Base-by-base conservation (phyloP, 2,797 vertebrate species). In the Atherinosoma microstoma region DNA sequence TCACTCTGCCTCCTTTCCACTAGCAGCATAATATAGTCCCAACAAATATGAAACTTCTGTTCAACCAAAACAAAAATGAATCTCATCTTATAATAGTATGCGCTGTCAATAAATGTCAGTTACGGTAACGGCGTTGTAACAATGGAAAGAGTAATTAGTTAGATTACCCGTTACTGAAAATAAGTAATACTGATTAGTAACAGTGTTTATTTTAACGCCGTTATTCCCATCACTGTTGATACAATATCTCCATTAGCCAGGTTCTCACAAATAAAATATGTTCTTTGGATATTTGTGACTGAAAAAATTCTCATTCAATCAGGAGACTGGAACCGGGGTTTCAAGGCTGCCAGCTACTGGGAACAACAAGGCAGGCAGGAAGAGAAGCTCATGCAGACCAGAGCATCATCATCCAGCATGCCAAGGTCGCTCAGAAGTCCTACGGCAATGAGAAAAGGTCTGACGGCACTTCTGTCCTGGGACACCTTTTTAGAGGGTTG, bases 361-460 rank as follows among this genome's bases (percentile, higher is more conserved):
- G 72, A 53, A 45, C 88, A 58, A 87, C 93, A 6, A 92, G 91
- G 67, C 95, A 96, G 0, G 69, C 92, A 0, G 92, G 94, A 64
- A 80, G 92, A 32, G 89, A 96, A 85, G 91, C 94, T 49, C 95
- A 91, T 2, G 88, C 94, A 0, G 95, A 97, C 78, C 96, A 96
- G 91, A 96, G 93, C 0, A 93, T 98, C 29, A 67, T 95, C 78
- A 98, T 99, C 70, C 93, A 98, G 3, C 97, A 99, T 0, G 96
- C 98, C 83, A 98, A 97, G 76, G 98, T 99, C 0, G 98, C 98
- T 6, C 98, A 99, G 92, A 99, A 99, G 83, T 98, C 97, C 0
- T 99, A 99, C 0, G 97, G 98, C 82, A 99, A 96, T 0, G 98
- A 99, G 71, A 99, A 99, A 86, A 93, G 98, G 97, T 98, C 87